Evolutionary conservation across 2,797 vertebrate species (phyloP).

Genomic region (Lindbergichthys nudifrons): DNA sequence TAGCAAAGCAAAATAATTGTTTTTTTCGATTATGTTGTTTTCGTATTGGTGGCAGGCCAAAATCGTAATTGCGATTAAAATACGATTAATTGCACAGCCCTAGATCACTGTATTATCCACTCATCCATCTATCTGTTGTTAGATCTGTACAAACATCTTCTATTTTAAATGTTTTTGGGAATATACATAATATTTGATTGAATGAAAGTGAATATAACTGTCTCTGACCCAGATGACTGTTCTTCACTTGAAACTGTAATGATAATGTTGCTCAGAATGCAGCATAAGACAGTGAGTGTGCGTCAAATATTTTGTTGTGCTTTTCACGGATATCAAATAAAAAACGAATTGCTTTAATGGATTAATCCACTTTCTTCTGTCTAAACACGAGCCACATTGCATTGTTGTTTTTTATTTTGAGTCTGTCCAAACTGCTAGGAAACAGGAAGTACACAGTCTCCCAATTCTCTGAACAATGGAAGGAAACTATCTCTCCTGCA

Average conservation of each 20-base stretch:
- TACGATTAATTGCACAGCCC: no score
- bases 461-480: slow-evolving; percentile 70
- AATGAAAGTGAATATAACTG: no score
- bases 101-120: accelerated
- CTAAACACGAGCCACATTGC: not conserved
- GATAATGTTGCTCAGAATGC: not conserved
- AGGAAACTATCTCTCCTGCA: slow-evolving; percentile 68
- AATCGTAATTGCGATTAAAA: no score
- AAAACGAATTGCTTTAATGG: not conserved
- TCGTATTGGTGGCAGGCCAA: no score
- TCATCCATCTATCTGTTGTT: not conserved
- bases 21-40: no score
- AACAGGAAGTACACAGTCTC: slow-evolving; percentile 62
- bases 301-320: not conserved
- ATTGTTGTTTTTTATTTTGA: not conserved
- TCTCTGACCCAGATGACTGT: not conserved
- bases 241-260: not conserved
- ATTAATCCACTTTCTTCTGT: not conserved
- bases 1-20: no score
- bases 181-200: no score
- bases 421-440: slow-evolving; percentile 22
- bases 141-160: no score
- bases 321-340: not conserved
- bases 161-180: no score
- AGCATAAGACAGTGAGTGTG: not conserved